These are phyloP conservation scores for Macrobrachium rosenbergii DNA, from an alignment of 1,140 invertebrate genomes.

Conservation along the genomic window DNA sequence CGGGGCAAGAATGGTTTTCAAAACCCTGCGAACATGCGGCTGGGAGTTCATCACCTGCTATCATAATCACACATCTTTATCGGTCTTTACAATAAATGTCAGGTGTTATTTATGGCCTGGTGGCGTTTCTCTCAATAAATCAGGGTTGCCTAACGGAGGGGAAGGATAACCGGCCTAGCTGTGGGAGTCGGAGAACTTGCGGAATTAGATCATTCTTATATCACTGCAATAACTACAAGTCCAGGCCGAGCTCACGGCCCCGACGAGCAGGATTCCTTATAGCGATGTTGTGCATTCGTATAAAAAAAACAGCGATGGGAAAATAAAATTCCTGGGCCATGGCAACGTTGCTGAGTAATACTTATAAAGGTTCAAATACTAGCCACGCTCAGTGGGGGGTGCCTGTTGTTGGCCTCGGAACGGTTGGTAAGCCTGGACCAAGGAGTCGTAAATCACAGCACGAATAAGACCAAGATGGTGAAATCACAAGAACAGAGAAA, in stretches of 20 bases:
- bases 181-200: too few species aligned
- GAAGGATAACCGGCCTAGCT: not conserved
- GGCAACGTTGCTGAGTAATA: not conserved
- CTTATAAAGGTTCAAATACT: slow-evolving; percentile 23
- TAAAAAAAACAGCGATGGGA: not conserved
- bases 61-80: slow-evolving; percentile 58
- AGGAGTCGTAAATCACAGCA: slow-evolving; percentile 36
- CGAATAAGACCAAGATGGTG: slow-evolving; percentile 31
- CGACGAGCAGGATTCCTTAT: too few species aligned
- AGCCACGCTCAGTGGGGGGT: slow-evolving; percentile 1
- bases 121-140: slow-evolving; percentile 51
- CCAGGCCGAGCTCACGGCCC: too few species aligned
- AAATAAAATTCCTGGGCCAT: not conserved
- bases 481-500: slow-evolving; percentile 5
- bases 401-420: not conserved
- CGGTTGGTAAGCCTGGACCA: slow-evolving; percentile 37
- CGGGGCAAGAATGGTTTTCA: slow-evolving; percentile 1
- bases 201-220: too few species aligned
- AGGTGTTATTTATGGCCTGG: slow-evolving; percentile 39
- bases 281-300: not conserved
- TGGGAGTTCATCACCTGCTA: slow-evolving; percentile 30
- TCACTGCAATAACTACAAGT: too few species aligned
- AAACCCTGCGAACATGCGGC: slow-evolving; percentile 23
- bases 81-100: slow-evolving; percentile 56
- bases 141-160: slow-evolving; percentile 27